Evolutionary conservation across 2,797 vertebrate species (phyloP), one percentile per base, ranked within the genome.

Genomic region (Sphenopsis melanotis): DNA sequence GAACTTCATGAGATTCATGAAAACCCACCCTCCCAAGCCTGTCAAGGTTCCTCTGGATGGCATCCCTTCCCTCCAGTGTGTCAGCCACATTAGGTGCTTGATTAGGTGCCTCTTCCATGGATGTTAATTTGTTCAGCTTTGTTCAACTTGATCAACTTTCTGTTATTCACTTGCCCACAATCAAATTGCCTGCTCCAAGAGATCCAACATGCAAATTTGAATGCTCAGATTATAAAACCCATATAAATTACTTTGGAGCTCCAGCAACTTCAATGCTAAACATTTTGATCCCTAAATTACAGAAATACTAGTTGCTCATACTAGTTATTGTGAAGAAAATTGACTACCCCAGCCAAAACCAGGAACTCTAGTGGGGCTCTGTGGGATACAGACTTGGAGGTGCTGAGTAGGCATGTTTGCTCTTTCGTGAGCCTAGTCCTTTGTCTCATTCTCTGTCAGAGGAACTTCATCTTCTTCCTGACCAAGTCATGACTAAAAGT

Each of bases 61-160:
- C 10, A 29, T n/a, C 29, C 24, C 24, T 72, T 55, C 49, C 24
- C 8, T 47, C 10, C 26, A 24, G 29, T 0, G 0, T 34, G 59
- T n/a, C 49, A 47, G 34, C 6, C 20, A 20, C 19, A 47, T 10
- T 10, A 37, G 5, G 7, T 42, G 5, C 53, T 36, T 50, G 36
- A 61, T 84, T 52, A 68, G 5, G 9, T 76, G 23, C 4, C 30
- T 65, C 22, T 89, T 83, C 47, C 26, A 30, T 11, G 6, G 21
- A n/a, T 37, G 1, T 27, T 36, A 68, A 29, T 56, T 56, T 87
- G 13, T 69, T 83, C 46, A 77, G 22, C 12, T 71, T 60, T 49
- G 5, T 32, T 77, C 36, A 53, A 34, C 21, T 61, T 60, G 59
- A 69, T 72, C 9, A 46, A 13, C 14, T 15, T 37, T 37, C 15